Base-by-base conservation (phyloP, 64 coral and sea anemone species). In the Stichodactyla mertensii region DNA sequence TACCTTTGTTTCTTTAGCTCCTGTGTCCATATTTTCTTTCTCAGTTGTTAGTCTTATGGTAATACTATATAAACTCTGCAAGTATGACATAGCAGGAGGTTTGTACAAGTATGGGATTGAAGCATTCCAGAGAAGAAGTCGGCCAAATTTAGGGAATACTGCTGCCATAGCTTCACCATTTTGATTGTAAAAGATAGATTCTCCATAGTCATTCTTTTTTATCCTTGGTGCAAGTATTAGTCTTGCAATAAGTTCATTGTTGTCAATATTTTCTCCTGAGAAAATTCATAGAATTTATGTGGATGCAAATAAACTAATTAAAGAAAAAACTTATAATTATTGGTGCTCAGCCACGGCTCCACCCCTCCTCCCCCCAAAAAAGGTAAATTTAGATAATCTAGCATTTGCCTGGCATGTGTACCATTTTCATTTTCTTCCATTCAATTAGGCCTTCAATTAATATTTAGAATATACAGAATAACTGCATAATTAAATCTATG, bases 171-270 rank as follows among this genome's bases (percentile, higher is more conserved):
- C 82, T 80, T 98, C 95, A 15, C 90, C 80, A 89, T 89, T 77
- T 58, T 90, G 80, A 64, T 85, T 90, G 54, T 92, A 98, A 52
- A 92, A 98, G 7, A 98, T 80, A 79, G 92, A 70, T 79, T 98
- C 95, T 57, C 95, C 95, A 86, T 98, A 98, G 54, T 98, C 95
- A 89, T 98, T 94, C 77, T 90, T 98, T 83, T 90, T 89, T 18
- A 98, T 82, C 13, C 91, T 79, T 52, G 83, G 85, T 16, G 91
- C 91, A 5, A 98, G 88, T 71, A 92, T 87, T 88, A 98, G 82
- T 87, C 85, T 91, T 10, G 90, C 67, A 3, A 94, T 18, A 81
- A 98, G 87, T 22, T 92, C 95, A 82, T 94, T 83, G 54, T 80
- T 57, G 87, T 19, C 86, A 64, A 4, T 23, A 81, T 16, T 81